Evolutionary conservation across 2,113 vertebrate species (phyloP), one percentile per base, ranked within the genome.

Genomic region (Spea bombifrons): DNA sequence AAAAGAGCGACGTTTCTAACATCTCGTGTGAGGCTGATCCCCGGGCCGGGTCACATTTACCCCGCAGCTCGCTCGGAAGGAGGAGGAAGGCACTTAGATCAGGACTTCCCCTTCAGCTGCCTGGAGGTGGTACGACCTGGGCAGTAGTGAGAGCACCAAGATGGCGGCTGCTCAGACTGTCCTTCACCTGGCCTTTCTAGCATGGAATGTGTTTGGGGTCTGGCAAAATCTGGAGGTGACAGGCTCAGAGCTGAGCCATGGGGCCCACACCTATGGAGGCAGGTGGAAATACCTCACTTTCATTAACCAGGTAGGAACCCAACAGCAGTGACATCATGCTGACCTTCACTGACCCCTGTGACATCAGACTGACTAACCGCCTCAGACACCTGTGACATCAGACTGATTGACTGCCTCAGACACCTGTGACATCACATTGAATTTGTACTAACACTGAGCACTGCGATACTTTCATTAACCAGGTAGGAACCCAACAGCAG

Each of bases 261-360:
- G 85, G 0, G 78, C 77, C 2, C 50, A 43, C 5, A 75, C 82
- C 0, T 89, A 88, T 13, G 88, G 89, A 6, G 89, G 89, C 0
- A 79, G 83, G 8, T 92, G 90, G 90, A 91, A 92, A 70, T 88
- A 89, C 52, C 78, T 91, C 53, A 92, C 89, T 43, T 92, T 90
- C 75, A 82, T 92, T 16, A 87, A 90, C 80, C 84, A 90, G 86
- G 89, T 91, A 78, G 82, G 85, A 47, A 2, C 55, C 4, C 9
- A 13, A 13, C 55, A 30, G 30, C 30, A 30, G 30, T 30, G 30
- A 30, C 30, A 30, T 30, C 30, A 30, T 30, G 30, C 30, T 30
- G 30, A 30, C 30, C 30, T 30, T 30, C 30, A 30, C 30, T 30
- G 30, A 30, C 55, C 55, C 12, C 50, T 52, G 50, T 52, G 50